Evolutionary conservation across 2,888 invertebrate species (phyloP), one percentile per base, ranked within the genome.

Genomic region (Campaea margaritaria): DNA sequence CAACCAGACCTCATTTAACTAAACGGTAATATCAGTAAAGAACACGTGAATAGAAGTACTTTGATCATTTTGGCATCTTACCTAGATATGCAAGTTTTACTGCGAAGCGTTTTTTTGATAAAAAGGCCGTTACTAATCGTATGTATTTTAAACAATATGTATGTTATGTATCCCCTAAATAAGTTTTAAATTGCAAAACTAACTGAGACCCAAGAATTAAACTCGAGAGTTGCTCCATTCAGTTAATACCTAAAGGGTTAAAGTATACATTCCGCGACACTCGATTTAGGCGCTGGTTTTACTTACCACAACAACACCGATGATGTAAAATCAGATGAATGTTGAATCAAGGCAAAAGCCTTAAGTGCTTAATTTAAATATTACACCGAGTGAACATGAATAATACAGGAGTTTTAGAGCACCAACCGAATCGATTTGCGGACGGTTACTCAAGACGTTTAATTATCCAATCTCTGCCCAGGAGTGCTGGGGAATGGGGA

Each of bases 361-460:
- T 78, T 77, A 70, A 79, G 73, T 78, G 76, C 73, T 77, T 81
- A 72, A 83, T 85, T 85, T 80, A 81, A 85, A 83, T 82, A 82
- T 81, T 76, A 79, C 75, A 75, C 68, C 70, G 69, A 73, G 61
- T 68, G 71, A 70, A 76, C 69, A 82, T 85, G 83, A 84, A 86
- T 85, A 81, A 83, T 72, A 79, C 75, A 83, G 69, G 69, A 80
- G 80, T 77, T 75, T 75, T 71, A 73, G 73, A 65, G 72, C 67
- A 71, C 68, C 68, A 64, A 52, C 62, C 60, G 66, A 69, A 78
- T 76, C 73, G 68, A 76, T 74, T 62, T 67, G 69, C 61, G 69
- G 65, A 42, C 46, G 53, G 57, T 64, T 68, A 54, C 70, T 69
- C 59, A 70, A 69, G 68, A 67, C 68, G 69, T 72, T 75, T 75